Conservation (phyloP, 92 coral and sea anemone species). For the Epizoanthus rinbou region DNA sequence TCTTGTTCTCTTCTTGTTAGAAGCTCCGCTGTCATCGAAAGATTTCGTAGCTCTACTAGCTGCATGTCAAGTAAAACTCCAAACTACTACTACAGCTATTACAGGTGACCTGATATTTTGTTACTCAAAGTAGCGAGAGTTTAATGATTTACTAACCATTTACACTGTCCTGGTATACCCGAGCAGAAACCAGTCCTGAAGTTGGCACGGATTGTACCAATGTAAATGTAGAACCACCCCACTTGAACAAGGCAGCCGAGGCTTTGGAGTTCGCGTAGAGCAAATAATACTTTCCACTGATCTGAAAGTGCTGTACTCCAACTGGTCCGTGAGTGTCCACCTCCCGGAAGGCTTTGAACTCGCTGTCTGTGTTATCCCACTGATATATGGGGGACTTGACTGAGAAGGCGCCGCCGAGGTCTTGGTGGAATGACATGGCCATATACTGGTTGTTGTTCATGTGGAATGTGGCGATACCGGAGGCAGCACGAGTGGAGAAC, state of each 20-base stretch:
- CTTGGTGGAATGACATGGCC: constrained; percentile 77
- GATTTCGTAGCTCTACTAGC: too few relatives aligned
- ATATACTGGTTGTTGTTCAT: constrained; percentile 64
- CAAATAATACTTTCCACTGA: constrained; percentile 70
- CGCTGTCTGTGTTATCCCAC: constrained; percentile 64
- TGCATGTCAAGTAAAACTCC: too few relatives aligned
- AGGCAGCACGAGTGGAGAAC: constrained; percentile 83
- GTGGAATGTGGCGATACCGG: constrained; percentile 78
- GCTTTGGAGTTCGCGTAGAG: constrained; percentile 83
- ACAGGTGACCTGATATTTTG: too few relatives aligned
- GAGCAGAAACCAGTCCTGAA: constrained; percentile 58
- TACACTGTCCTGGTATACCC: constrained; percentile 50
- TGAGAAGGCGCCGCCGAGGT: constrained; percentile 65
- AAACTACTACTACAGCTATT: too few relatives aligned
- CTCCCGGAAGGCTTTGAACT: constrained; percentile 64
- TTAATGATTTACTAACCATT: constrained; percentile 54
- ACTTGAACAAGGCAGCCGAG: constrained; percentile 58
- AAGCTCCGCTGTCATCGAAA: too few relatives aligned
- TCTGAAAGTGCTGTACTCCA: constrained; percentile 85
- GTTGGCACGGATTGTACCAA: constrained; percentile 62
- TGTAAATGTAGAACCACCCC: constrained; percentile 58
- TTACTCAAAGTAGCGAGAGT: background rate
- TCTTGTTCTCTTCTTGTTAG: too few relatives aligned
- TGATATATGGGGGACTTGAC: constrained; percentile 78
- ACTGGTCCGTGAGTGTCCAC: constrained; percentile 81